These are phyloP conservation scores for Holcopasites calliopsidis DNA, from an alignment of 1,140 invertebrate species.

Conservation along the genomic window DNA sequence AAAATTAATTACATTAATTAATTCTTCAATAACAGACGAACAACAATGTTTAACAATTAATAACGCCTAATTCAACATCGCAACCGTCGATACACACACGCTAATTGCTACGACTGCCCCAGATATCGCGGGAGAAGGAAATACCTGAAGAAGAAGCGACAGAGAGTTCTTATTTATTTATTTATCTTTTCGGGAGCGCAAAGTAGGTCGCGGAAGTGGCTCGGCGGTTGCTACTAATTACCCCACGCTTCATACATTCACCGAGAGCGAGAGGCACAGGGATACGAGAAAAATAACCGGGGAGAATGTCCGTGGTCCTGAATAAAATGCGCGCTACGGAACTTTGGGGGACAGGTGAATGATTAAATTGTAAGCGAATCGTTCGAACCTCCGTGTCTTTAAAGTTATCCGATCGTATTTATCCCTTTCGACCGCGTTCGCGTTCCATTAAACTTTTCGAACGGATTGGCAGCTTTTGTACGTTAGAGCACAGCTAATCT, in stretches of 20 bases:
- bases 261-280: not conserved
- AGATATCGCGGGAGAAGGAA: not conserved
- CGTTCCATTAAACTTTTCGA: not conserved
- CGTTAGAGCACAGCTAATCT: not conserved
- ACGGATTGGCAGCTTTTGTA: not conserved
- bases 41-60: not conserved
- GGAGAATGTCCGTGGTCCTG: not conserved
- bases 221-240: constrained; percentile 38
- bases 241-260: constrained; percentile 33
- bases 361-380: not conserved
- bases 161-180: constrained; percentile 43
- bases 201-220: constrained; percentile 42
- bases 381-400: too few species aligned
- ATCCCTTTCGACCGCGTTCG: too few species aligned
- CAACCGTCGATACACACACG: not conserved
- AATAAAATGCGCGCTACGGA: not conserved
- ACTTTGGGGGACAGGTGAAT: not conserved
- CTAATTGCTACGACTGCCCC: too few species aligned
- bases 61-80: too few species aligned
- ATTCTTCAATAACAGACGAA: too few species aligned
- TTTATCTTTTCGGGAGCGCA: constrained; percentile 26
- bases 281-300: constrained; percentile 24
- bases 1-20: too few species aligned
- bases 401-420: too few species aligned
- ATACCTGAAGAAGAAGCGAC: not conserved